Evolutionary conservation across 2,888 invertebrate genomes (phyloP), one percentile per base, ranked within the genome.

Genomic region (Chirona hameri): DNA sequence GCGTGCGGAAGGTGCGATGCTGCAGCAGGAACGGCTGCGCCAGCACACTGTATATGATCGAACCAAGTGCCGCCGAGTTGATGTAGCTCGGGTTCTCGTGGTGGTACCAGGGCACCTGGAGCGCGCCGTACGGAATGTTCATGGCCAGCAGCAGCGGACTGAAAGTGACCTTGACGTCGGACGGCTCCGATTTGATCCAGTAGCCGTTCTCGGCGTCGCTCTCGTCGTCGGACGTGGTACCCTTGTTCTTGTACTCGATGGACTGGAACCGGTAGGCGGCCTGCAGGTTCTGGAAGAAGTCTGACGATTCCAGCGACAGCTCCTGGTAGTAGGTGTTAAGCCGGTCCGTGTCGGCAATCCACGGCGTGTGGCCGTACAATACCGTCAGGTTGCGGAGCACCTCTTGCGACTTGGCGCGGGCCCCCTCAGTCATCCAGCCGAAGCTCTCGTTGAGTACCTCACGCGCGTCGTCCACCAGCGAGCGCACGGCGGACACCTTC

Each of bases 171-270:
- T 55, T 48, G 29, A 80, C 52, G 52, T 80, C 80, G 5, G 80
- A 29, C n/a, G 80, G 80, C 80, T 80, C 80, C 9, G 80, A 80
- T n/a, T 80, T 80, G 80, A 80, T 80, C 80, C 52, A 52, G 80
- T 80, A 80, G 80, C 80, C 80, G 52, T 80, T 80, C n/a, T 52
- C 52, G 29, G 48, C 80, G 15, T 80, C 80, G 10, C 80, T 80
- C 52, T 80, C 80, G 12, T 80, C 52, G 15, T 80, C 80, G 2
- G 27, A 4, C 27, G 27, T 52, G 29, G 52, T 52, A 27, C 52
- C 27, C 29, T 80, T 80, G 80, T 9, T 80, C 80, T 80, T 80
- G 80, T 80, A 80, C 29, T 80, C 52, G 27, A 80, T 52, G 27
- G 80, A 80, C 52, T 80, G 80, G 52, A 27, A 80, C 52, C 27